These are phyloP conservation scores for Agonopterix arenella DNA, from an alignment of 2,888 invertebrate species.

Conservation along the genomic window DNA sequence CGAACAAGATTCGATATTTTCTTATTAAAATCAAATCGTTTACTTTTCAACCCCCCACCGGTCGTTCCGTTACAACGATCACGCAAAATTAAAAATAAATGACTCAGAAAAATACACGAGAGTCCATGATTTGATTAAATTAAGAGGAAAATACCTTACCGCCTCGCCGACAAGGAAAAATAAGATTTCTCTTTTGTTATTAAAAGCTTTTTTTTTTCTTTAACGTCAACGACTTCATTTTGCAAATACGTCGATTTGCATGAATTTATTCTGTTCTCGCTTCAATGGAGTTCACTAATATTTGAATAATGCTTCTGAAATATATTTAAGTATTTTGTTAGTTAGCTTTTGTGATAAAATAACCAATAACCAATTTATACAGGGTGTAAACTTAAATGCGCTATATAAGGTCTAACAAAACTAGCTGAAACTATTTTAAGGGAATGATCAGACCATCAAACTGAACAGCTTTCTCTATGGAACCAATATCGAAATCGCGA, in stretches of 20 bases:
- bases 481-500: too few species aligned
- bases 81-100: constrained; percentile 65
- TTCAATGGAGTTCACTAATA: constrained; percentile 32
- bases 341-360: too few species aligned
- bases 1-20: too few species aligned
- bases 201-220: constrained; percentile 50
- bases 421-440: too few species aligned
- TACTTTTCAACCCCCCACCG: background rate
- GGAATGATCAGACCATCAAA: too few species aligned
- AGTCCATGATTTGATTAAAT: constrained; percentile 67
- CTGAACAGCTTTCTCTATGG: too few species aligned
- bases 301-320: constrained; percentile 36
- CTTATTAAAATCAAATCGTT: background rate
- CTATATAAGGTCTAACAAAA: too few species aligned
- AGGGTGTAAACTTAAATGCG: too few species aligned
- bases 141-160: constrained; percentile 61
- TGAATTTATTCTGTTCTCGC: constrained; percentile 44
- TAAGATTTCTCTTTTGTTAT: constrained; percentile 41
- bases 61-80: constrained; percentile 7
- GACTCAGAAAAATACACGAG: constrained; percentile 58
- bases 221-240: constrained; percentile 40
- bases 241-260: constrained; percentile 64
- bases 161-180: constrained; percentile 22
- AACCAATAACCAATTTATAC: too few species aligned
- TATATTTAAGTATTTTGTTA: background rate